phyloP scores from a whole-genome alignment of 2,113 vertebrate species.

The Planiliza haematocheilus region DNA sequence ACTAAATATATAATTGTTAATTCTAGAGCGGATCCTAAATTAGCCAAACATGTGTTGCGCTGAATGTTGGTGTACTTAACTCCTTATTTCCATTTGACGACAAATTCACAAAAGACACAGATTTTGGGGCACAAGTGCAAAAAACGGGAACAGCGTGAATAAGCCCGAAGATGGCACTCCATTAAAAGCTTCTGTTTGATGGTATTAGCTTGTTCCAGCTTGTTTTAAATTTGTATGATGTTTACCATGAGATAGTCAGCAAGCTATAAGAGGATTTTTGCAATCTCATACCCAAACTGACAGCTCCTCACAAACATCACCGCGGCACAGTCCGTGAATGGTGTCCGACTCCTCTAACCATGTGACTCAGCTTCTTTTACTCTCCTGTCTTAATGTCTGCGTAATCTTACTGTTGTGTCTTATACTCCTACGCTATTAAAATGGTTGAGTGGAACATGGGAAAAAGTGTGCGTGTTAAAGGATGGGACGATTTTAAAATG shows the following conservation, averaged over 20 bases:
- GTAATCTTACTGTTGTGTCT: not conserved
- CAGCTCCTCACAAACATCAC: too few species aligned
- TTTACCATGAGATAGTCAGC: not conserved
- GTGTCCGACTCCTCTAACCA: not conserved
- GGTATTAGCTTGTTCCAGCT: too few species aligned
- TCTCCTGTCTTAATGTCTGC: not conserved
- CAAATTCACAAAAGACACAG: not conserved
- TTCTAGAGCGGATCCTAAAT: too few species aligned
- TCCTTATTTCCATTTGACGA: not conserved
- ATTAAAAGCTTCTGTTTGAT: not conserved
- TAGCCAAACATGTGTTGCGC: too few species aligned
- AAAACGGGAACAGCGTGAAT: not conserved
- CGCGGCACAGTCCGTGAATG: too few species aligned
- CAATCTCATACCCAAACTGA: too few species aligned
- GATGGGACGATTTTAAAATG: not conserved
- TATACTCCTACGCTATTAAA: not conserved
- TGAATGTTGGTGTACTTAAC: too few species aligned
- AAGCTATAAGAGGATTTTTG: not conserved
- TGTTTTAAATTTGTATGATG: too few species aligned
- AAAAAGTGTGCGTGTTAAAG: not conserved
- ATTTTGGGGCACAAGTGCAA: not conserved
- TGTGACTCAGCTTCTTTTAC: not conserved
- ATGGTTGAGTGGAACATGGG: not conserved
- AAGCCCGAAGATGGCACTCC: not conserved
- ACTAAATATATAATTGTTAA: too few species aligned